These are phyloP conservation scores for Stylophora pistillata DNA, from an alignment of 64 coral and sea anemone genomes.

Conservation along the genomic window DNA sequence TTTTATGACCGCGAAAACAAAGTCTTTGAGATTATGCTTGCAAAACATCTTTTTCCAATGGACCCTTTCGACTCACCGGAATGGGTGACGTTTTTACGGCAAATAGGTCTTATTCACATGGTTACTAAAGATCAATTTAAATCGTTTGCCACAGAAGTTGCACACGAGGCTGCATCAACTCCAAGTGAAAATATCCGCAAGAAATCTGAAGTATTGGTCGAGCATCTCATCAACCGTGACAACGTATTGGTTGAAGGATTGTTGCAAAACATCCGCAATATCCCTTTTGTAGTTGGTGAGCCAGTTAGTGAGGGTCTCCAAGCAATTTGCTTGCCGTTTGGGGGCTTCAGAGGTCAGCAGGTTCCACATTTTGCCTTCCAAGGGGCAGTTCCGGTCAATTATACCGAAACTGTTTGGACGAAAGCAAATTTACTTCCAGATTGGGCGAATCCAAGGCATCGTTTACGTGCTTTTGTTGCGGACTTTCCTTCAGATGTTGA, in stretches of 20 bases:
- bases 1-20: slow-evolving; percentile 36
- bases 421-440: slow-evolving; percentile 26
- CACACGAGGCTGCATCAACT: slow-evolving; percentile 1
- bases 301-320: background rate
- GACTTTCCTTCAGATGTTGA: background rate
- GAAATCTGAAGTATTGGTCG: slow-evolving; percentile 26
- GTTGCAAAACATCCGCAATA: background rate
- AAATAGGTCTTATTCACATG: slow-evolving; percentile 32
- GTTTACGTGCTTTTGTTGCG: background rate
- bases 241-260: background rate
- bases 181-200: background rate
- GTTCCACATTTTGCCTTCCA: slow-evolving; percentile 18
- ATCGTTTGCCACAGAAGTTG: slow-evolving; percentile 41
- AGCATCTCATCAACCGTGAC: slow-evolving; percentile 6
- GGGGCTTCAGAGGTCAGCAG: background rate
- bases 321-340: background rate
- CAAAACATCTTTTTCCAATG: background rate
- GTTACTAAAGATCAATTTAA: slow-evolving; percentile 14
- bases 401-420: slow-evolving; percentile 41
- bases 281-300: slow-evolving; percentile 3
- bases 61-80: background rate
- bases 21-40: slow-evolving; percentile 42
- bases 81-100: slow-evolving; percentile 34
- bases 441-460: background rate
- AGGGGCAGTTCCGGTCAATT: background rate